Percentiles rank a stretch among this genome's conserved stretches.
phyloP scores from a whole-genome alignment of 2,888 invertebrate species.

The Maniola hyperantus region DNA sequence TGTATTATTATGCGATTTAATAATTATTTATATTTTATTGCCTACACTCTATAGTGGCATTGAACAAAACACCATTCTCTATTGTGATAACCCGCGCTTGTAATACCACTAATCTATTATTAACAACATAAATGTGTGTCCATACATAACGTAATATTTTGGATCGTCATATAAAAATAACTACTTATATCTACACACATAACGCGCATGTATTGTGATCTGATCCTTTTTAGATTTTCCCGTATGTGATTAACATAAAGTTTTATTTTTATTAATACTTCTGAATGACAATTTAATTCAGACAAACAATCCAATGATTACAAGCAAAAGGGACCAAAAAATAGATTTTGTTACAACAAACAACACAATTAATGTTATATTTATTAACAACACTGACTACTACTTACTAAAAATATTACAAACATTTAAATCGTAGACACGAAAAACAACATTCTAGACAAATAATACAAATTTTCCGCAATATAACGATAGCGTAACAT shows the following conservation, averaged over 20 bases:
- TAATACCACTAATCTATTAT: conserved; percentile 79
- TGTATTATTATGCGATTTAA: conserved; percentile 46
- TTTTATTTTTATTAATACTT: conserved; percentile 48
- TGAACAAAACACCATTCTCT: conserved; percentile 51
- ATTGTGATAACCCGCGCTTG: conserved; percentile 81
- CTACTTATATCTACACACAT: conserved; percentile 13
- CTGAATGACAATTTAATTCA: conserved; percentile 58
- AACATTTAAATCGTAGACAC: conserved; percentile 30
- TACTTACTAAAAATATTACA: conserved; percentile 49
- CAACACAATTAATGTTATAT: conserved; percentile 55
- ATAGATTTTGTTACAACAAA: conserved; percentile 58
- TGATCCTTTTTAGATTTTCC: conserved; percentile 51
- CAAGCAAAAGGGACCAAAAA: conserved; percentile 82
- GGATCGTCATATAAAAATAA: background rate
- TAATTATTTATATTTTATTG: conserved; percentile 51
- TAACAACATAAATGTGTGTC: conserved; percentile 57
- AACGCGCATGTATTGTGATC: conserved; percentile 45
- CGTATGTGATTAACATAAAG: conserved; percentile 65
- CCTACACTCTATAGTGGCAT: conserved; percentile 48
- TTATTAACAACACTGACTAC: conserved; percentile 72
- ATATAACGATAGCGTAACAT: conserved; percentile 59
- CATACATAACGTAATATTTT: conserved; percentile 23
- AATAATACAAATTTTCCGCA: conserved; percentile 51
- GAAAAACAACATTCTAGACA: conserved; percentile 65
- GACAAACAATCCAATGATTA: conserved; percentile 68